Evolutionary conservation across 1,140 invertebrate genomes (phyloP).

Genomic region (Lordiphosa clarofinis): DNA sequence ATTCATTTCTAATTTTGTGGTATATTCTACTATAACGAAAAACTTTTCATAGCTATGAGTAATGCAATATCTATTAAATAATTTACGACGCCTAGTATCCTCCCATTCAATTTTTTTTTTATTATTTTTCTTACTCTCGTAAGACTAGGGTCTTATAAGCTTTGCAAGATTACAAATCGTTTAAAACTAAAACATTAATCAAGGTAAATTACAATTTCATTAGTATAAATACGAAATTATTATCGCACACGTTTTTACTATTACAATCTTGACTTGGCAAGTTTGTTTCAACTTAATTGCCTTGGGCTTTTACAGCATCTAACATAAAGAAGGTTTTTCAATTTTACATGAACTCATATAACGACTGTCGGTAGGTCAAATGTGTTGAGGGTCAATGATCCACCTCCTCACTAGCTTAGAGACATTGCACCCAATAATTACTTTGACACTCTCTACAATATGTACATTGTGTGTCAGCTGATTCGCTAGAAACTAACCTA

Average conservation of each 20-base stretch:
- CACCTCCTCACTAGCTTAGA: neutral
- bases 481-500: slow-evolving; percentile 5
- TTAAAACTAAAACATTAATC: too few relatives aligned
- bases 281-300: slow-evolving; percentile 35
- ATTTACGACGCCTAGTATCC: too few relatives aligned
- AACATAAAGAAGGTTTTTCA: slow-evolving; percentile 10
- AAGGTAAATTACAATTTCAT: too few relatives aligned
- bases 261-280: slow-evolving; percentile 23
- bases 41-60: too few relatives aligned
- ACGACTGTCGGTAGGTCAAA: slow-evolving; percentile 34
- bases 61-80: too few relatives aligned
- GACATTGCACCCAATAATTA: neutral
- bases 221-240: slow-evolving; percentile 19
- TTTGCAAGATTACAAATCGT: neutral
- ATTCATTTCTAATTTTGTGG: too few relatives aligned
- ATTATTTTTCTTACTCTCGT: too few relatives aligned
- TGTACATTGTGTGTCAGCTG: slow-evolving; percentile 4
- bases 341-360: slow-evolving; percentile 30
- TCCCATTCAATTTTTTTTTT: too few relatives aligned
- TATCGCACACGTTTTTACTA: slow-evolving; percentile 43
- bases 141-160: neutral
- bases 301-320: slow-evolving; percentile 42
- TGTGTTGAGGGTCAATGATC: slow-evolving; percentile 45
- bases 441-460: slow-evolving; percentile 6
- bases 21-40: too few relatives aligned